phyloP scores from a whole-genome alignment of 2,113 vertebrate genomes.

The Antennarius striatus region DNA sequence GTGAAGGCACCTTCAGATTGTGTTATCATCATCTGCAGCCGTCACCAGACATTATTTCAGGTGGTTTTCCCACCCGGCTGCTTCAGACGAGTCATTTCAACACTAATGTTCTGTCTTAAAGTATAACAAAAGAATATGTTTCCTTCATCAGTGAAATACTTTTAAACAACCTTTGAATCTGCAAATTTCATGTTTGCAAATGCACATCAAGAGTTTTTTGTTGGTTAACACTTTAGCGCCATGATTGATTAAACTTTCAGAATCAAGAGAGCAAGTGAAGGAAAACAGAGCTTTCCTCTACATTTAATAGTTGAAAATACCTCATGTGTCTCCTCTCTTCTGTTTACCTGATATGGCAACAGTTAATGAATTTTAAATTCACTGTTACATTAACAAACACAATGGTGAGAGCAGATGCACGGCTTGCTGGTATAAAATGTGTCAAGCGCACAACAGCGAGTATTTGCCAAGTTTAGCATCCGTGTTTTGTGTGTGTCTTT shows the following conservation, averaged over 20 bases:
- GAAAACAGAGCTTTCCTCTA: background rate
- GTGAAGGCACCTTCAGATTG: conserved; percentile 21
- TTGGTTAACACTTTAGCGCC: background rate
- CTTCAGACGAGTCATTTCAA: background rate
- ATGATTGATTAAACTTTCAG: conserved; percentile 17
- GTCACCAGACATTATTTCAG: background rate
- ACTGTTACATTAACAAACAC: background rate
- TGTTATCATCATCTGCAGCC: conserved; percentile 20
- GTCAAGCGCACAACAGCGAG: background rate
- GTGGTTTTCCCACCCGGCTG: conserved; percentile 4
- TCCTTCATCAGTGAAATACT: too few relatives aligned
- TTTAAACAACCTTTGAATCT: too few relatives aligned
- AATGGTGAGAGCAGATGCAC: background rate
- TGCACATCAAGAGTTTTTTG: background rate
- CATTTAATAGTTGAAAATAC: background rate
- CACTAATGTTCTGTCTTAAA: too few relatives aligned
- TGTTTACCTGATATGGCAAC: background rate
- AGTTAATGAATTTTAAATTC: background rate
- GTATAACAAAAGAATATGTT: too few relatives aligned
- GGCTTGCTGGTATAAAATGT: background rate
- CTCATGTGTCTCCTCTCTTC: background rate
- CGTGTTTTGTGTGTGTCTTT: background rate
- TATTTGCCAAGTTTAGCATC: background rate
- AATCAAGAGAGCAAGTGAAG: conserved; percentile 4
- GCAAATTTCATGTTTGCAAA: background rate